These are phyloP conservation scores for Drosophila nr. perissopoda DNA, from an alignment of 2,888 invertebrate species.

Conservation along the genomic window DNA sequence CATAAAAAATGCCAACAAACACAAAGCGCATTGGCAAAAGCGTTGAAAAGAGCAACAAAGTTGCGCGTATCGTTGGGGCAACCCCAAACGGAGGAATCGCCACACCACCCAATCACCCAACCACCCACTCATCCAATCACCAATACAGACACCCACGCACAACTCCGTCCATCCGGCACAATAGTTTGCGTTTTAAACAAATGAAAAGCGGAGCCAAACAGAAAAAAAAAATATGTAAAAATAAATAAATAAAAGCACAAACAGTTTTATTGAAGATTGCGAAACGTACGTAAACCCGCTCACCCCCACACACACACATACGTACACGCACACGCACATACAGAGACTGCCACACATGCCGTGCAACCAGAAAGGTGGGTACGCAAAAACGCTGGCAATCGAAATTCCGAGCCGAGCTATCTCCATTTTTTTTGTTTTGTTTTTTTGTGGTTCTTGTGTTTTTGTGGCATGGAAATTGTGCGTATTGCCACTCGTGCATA, in stretches of 20 bases:
- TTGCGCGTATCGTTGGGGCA: constrained; percentile 45
- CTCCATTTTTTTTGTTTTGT: constrained; percentile 4
- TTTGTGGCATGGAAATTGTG: constrained; percentile 32
- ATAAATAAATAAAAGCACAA: constrained; percentile 54
- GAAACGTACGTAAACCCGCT: constrained; percentile 42
- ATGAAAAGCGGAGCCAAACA: constrained; percentile 72
- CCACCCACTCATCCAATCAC: not conserved
- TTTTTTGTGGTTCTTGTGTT: constrained; percentile 18
- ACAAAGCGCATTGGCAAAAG: constrained; percentile 73
- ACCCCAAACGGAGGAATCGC: not conserved
- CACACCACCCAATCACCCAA: constrained; percentile 1
- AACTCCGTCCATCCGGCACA: constrained; percentile 39
- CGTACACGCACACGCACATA: not conserved
- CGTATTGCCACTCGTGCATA: constrained; percentile 28
- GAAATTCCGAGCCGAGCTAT: constrained; percentile 59
- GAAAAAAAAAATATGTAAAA: constrained; percentile 25
- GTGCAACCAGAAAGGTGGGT: constrained; percentile 69
- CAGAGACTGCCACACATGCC: constrained; percentile 28
- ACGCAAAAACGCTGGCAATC: constrained; percentile 77
- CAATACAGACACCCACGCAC: not conserved
- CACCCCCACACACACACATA: constrained; percentile 5
- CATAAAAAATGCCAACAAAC: constrained; percentile 75
- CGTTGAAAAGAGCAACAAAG: constrained; percentile 79
- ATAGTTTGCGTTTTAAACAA: constrained; percentile 81
- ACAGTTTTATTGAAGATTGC: constrained; percentile 81